Base-by-base conservation (phyloP, 2,797 vertebrate genomes). In the Clarias fuscus region DNA sequence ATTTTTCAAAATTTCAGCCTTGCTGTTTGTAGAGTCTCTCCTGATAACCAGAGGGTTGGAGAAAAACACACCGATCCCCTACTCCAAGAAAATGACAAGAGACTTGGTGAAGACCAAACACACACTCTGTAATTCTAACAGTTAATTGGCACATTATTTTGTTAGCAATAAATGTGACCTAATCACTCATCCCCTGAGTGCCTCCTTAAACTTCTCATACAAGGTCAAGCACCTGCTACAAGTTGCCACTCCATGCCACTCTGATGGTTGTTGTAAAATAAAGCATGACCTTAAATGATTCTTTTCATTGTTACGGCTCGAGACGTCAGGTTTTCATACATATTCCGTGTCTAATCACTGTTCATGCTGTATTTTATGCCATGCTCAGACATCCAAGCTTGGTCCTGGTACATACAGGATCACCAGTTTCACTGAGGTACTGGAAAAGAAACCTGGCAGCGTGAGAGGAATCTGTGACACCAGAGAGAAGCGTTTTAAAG, bases 371-470 rank as follows among this genome's bases (percentile, higher is more conserved):
- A 48, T 83, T 70, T 83, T 43, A 83, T 58, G 62, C 0, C 56
- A 83, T 53, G 59, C 0, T 7, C 86, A 96, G 94, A 91, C 91
- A 67, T 88, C 90, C 18, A 92, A 88, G 65, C 86, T 94, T 82
- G 95, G 95, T 2, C 94, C 95, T 0, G 94, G 93, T 22, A 93
- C 84, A 2, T 96, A 96, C 85, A 90, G 92, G 27, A 83, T 92
- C 40, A 91, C 85, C 85, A 91, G 92, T 91, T 96, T 96, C 84
- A 87, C 94, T 77, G 89, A 94, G 70, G 64, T 92, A 82, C 80
- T 93, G 73, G 88, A 91, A 58, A 87, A 92, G 24, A 92, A 91
- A 48, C 93, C 94, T 0, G 48, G 80, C 40, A 94, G 94, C 78
- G 90, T 81, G 10, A 85, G 89, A 61, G 95, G 95, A 3, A 88